Conservation (phyloP, 2,113 vertebrate species). For the Xiphophorus couchianus region DNA sequence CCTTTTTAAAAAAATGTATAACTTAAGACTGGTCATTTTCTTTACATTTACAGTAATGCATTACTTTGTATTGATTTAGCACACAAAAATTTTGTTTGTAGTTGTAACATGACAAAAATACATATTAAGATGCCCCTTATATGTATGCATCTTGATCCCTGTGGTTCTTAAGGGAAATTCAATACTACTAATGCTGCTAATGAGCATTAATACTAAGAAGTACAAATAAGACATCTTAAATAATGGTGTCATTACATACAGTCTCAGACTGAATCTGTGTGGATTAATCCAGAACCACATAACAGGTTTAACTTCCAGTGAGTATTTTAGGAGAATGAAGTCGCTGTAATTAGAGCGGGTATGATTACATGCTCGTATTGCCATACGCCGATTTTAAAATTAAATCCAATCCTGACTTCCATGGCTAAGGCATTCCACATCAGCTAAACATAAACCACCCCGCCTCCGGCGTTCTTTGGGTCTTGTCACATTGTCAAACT, state of each 20-base stretch:
- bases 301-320: conserved; percentile 30
- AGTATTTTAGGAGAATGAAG: conserved; percentile 14
- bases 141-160: conserved; percentile 26
- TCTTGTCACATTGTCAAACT: conserved; percentile 37
- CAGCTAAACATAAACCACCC: conserved; percentile 19
- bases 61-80: neutral
- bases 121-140: conserved; percentile 25
- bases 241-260: conserved; percentile 35
- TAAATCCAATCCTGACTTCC: conserved; percentile 12
- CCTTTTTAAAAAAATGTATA: too few species aligned
- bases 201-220: conserved; percentile 74
- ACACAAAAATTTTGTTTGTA: neutral
- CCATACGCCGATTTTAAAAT: conserved; percentile 1
- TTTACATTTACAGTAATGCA: neutral
- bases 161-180: conserved; percentile 70
- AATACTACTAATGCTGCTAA: conserved; percentile 76
- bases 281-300: conserved; percentile 41
- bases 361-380: neutral
- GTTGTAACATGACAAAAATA: neutral
- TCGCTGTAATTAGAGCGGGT: conserved; percentile 4
- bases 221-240: conserved; percentile 12
- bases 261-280: conserved; percentile 31
- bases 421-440: conserved; percentile 13
- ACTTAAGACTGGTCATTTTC: neutral
- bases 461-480: conserved; percentile 11